Percentiles rank a stretch among this genome's conserved stretches.
These are phyloP conservation scores for Eucriotettix oculatus DNA, from an alignment of 2,888 invertebrate genomes.

Conservation along the genomic window DNA sequence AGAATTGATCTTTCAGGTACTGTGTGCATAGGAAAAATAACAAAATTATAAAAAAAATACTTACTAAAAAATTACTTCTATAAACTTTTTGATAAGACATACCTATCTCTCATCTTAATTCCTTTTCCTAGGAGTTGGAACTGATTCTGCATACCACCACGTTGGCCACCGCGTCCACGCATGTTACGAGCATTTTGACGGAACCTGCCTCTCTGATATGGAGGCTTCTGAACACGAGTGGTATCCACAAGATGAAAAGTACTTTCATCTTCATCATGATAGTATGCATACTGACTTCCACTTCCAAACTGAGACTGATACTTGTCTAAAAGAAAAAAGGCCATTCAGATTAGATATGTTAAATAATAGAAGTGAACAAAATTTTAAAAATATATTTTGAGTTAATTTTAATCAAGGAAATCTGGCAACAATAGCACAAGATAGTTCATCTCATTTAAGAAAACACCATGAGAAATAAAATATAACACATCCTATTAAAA, in stretches of 20 bases:
- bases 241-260: constrained; percentile 97
- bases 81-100: constrained; percentile 1
- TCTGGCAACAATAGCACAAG: not conserved
- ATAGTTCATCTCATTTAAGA: not conserved
- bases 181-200: constrained; percentile 62
- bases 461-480: not conserved
- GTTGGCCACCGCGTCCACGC: constrained; percentile 43
- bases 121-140: constrained; percentile 77
- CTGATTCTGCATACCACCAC: constrained; percentile 49
- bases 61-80: not conserved
- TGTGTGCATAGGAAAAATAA: not conserved
- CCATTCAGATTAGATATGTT: too few relatives aligned
- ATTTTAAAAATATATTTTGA: not conserved
- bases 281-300: constrained; percentile 94
- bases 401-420: not conserved
- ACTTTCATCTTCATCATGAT: constrained; percentile 96
- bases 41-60: not conserved
- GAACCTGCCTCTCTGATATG: constrained; percentile 84
- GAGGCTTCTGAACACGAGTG: constrained; percentile 72
- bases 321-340: constrained; percentile 44
- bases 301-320: constrained; percentile 86
- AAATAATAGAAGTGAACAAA: too few relatives aligned
- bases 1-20: too few relatives aligned
- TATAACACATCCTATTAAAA: too few relatives aligned
- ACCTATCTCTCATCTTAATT: constrained; percentile 43